Conservation (phyloP, 2,113 vertebrate species). For the Xenotilapia flavipinnis region DNA sequence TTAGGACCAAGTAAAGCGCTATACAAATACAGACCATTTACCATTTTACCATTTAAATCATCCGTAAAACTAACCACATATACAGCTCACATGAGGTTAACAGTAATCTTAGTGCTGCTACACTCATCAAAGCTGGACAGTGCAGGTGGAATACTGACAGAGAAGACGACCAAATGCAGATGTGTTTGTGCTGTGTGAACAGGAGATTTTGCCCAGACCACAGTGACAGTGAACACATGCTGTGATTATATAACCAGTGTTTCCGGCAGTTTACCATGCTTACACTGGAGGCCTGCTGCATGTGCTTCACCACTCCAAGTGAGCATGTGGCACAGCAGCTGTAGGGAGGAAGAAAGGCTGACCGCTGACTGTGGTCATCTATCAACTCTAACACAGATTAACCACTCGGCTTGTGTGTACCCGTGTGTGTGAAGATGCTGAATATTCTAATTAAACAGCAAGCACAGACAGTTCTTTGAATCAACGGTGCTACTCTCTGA, state of each 20-base stretch:
- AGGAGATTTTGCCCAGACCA: neutral
- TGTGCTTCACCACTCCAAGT: neutral
- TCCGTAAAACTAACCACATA: neutral
- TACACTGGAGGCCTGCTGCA: neutral
- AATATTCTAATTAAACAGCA: conserved; percentile 1
- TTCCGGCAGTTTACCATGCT: neutral
- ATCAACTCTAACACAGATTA: conserved; percentile 10
- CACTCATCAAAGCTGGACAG: neutral
- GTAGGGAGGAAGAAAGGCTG: conserved; percentile 4
- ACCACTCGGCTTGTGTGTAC: neutral
- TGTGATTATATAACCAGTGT: neutral
- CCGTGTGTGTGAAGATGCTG: neutral
- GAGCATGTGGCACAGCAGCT: conserved; percentile 41
- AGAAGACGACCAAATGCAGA: neutral
- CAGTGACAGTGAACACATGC: neutral
- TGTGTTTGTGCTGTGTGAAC: neutral
- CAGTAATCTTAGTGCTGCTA: neutral
- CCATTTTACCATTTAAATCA: neutral
- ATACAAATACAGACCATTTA: no score
- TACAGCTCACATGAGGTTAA: neutral
- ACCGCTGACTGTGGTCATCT: conserved; percentile 12
- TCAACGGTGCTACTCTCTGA: neutral
- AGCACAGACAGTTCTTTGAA: neutral
- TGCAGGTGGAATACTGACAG: neutral
- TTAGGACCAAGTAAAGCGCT: no score